Evolutionary conservation across 2,888 invertebrate species (phyloP), one percentile per base, ranked within the genome.

Genomic region (Drosophila anomelani): DNA sequence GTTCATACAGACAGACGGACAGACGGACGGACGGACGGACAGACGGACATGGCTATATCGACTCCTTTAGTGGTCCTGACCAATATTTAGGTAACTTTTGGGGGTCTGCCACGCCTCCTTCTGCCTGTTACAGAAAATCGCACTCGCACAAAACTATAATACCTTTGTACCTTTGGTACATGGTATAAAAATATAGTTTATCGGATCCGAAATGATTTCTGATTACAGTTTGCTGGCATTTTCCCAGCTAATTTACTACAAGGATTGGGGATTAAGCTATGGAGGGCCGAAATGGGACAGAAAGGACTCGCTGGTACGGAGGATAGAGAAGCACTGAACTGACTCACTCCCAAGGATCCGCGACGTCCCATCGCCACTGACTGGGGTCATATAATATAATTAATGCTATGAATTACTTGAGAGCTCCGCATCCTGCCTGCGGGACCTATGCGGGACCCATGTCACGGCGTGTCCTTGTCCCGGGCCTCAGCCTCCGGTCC

Each of bases 331-430:
- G 26, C 26, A 9, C 7, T 9, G 26, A 12, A n/a, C 29, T 1
- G 20, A 3, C n/a, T 26, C 54, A 29, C 13, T 15, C 13, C 54
- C 17, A 8, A n/a, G 29, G 59, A 29, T 12, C n/a, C 56, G 38
- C 20, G 8, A 17, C 29, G 12, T 12, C 51, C 23, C 34, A 20
- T 17, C 36, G 32, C 60, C 43, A 26, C 61, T 32, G 59, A 66
- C 61, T 38, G 57, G 70, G 82, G 63, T 87, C 82, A 70, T 85
- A 75, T 84, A 84, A 84, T 84, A 82, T 88, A 84, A 88, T 84
- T 84, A 84, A 88, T 88, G 78, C 86, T 85, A 82, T 88, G 88
- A 84, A 83, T 84, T 88, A 88, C 88, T 84, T 84, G 80, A 70
- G 86, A 76, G 73, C 51, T n/a, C 13, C 55, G 49, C 55, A 60